Evolutionary conservation across 2,797 vertebrate genomes (phyloP).

Genomic region (Anguilla anguilla): DNA sequence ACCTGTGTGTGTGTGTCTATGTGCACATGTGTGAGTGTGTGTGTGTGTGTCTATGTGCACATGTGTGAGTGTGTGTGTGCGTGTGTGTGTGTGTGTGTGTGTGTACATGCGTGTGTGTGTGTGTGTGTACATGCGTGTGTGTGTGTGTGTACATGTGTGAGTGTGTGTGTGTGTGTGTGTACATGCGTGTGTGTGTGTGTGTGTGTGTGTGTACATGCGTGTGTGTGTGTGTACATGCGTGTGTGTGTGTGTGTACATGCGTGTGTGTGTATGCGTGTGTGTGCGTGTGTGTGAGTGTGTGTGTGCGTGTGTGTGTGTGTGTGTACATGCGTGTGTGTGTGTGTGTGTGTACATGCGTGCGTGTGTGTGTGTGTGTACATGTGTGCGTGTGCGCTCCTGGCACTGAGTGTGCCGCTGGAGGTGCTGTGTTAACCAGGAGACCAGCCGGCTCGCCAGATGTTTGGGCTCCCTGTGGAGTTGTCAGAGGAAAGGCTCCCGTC

Average conservation of each 20-base stretch:
- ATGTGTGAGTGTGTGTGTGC: too few relatives aligned
- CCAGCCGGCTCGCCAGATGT: constrained; percentile 80
- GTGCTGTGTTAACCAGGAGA: constrained; percentile 77
- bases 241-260: neutral
- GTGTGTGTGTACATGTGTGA: neutral
- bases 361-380: neutral
- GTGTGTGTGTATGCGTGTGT: neutral
- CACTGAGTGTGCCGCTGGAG: constrained; percentile 66
- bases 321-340: constrained; percentile 33
- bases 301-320: too few relatives aligned
- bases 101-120: too few relatives aligned
- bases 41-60: too few relatives aligned
- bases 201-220: neutral
- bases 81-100: too few relatives aligned
- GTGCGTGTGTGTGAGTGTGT: neutral
- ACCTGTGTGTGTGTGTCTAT: too few relatives aligned
- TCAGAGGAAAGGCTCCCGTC: constrained; percentile 76
- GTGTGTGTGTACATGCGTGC: constrained; percentile 18
- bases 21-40: too few relatives aligned
- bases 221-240: neutral
- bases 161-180: constrained; percentile 38
- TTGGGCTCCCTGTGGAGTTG: constrained; percentile 71
- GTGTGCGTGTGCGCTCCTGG: constrained; percentile 25
- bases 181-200: neutral
- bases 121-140: too few relatives aligned